Conservation (phyloP, 2,797 vertebrate species). For the Melopsittacus undulatus region DNA sequence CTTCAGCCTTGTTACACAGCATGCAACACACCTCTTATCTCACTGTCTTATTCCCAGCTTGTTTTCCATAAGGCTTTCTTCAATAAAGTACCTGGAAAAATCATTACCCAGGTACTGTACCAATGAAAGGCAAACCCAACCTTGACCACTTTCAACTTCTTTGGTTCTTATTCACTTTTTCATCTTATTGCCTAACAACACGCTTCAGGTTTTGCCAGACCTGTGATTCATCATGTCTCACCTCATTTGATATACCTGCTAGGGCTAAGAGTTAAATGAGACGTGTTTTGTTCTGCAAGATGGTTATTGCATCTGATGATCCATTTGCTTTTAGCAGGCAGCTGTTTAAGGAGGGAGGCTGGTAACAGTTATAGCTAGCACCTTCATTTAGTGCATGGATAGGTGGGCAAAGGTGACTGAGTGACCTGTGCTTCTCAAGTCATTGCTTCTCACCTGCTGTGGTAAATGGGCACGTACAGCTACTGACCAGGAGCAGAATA, state of each 20-base stretch:
- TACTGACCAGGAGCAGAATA: neutral
- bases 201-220: neutral
- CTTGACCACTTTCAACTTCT: neutral
- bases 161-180: neutral
- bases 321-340: neutral
- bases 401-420: neutral
- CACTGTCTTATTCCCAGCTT: neutral
- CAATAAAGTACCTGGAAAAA: neutral
- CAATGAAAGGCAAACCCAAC: neutral
- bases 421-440: neutral
- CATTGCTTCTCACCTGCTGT: neutral
- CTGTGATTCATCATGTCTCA: neutral
- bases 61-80: neutral
- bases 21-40: neutral
- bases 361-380: neutral
- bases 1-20: neutral
- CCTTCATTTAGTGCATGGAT: neutral
- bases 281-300: neutral
- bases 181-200: neutral
- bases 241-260: neutral
- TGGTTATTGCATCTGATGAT: neutral
- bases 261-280: neutral
- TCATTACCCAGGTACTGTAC: accelerated
- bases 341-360: neutral
- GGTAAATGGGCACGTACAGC: neutral